Base-by-base conservation (phyloP, 1,140 invertebrate genomes). In the Teleopsis dalmanni region DNA sequence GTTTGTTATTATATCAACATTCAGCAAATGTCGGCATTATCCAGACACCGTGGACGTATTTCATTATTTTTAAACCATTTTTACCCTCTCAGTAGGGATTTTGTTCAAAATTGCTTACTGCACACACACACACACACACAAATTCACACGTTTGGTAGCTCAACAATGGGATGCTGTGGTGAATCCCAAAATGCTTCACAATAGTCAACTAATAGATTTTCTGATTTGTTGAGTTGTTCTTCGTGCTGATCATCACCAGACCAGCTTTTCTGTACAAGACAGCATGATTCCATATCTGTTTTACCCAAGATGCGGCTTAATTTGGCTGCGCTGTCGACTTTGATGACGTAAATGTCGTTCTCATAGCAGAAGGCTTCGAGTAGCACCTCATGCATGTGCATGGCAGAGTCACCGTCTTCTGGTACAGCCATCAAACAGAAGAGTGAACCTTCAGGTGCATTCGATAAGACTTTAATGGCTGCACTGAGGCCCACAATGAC, bases 281-380 rank as follows among this genome's bases (percentile, higher is more conserved):
- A 76, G 53, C 76, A 78, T 26, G 77, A 76, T 42, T 56, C 71
- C 36, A 54, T 55, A 51, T 57, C 64, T 55, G 63, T 70, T 66
- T 52, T 74, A 59, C 56, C 63, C 33, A 78, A 56, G 26, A 79
- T 60, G 21, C 67, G 75, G 55, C 73, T 73, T 45, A 79, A 52
- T 54, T 78, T 79, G 25, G 60, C 65, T 49, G 75, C 71, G 11
- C 75, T 76, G 56, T 79, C 77, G 35, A 71, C 81, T 72, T 82
- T 80, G 51, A 83, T 78, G 18, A 80, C 77, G 57, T 81, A 80
- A 59, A 84, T 84, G 53, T 79, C 79, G 51, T 83, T 81, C 60
- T 83, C 81, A 36, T 77, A 80, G 59, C 81, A 83, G 57, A 81
- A 83, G 3, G 81, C 81, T 57, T 82, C 79, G n/a, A 84, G 62